These are phyloP conservation scores for Lethrus apterus DNA, from an alignment of 1,140 invertebrate species.

Conservation along the genomic window DNA sequence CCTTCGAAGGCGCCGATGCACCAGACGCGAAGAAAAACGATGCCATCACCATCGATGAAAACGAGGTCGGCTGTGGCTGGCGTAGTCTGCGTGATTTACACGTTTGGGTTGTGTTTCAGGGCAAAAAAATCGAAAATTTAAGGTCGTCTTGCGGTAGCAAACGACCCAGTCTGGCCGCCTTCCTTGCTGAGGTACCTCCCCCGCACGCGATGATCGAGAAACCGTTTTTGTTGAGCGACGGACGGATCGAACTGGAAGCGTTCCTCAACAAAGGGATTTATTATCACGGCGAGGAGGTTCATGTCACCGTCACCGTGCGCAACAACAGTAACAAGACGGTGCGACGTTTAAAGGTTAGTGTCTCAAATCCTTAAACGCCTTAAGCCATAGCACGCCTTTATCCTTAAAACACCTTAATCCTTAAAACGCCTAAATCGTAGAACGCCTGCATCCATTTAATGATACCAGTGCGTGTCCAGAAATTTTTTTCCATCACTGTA, in stretches of 20 bases:
- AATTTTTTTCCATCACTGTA: too few species aligned
- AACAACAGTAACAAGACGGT: constrained; percentile 96
- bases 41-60: not conserved
- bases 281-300: constrained; percentile 83
- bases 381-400: not conserved
- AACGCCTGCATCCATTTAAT: too few species aligned
- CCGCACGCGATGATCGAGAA: constrained; percentile 50
- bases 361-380: not conserved
- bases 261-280: constrained; percentile 91
- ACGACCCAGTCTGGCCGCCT: constrained; percentile 34
- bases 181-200: constrained; percentile 23
- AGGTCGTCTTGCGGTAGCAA: constrained; percentile 29
- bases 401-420: not conserved
- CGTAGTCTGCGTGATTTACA: too few species aligned
- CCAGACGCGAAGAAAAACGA: not conserved
- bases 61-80: not conserved
- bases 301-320: constrained; percentile 77
- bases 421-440: too few species aligned
- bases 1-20: not conserved
- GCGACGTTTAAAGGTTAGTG: constrained; percentile 77
- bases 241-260: constrained; percentile 72
- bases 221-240: constrained; percentile 55
- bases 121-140: too few species aligned
- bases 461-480: too few species aligned
- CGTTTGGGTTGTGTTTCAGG: too few species aligned